Conservation (phyloP, 2,888 invertebrate species). For the Stenichneumon culpator region DNA sequence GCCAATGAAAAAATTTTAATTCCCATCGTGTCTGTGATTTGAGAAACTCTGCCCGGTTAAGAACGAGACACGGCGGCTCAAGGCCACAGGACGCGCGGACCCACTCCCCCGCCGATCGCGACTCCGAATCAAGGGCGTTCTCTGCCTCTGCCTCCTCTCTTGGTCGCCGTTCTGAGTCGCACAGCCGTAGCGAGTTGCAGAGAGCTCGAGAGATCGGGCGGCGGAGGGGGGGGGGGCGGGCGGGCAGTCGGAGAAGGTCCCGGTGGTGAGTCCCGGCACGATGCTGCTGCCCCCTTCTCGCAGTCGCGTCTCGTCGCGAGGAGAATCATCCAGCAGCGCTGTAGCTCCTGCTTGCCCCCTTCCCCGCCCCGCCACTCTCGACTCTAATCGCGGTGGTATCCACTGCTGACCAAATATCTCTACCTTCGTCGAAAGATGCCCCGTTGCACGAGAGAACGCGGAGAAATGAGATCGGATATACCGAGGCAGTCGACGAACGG, state of each 20-base stretch:
- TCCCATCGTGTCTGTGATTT: constrained; percentile 71
- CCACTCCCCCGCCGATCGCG: constrained; percentile 82
- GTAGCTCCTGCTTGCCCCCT: background rate
- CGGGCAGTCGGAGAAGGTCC: constrained; percentile 17
- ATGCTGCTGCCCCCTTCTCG: constrained; percentile 46
- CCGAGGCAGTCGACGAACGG: constrained; percentile 7
- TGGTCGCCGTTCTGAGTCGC: background rate
- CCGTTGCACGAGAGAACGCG: constrained; percentile 5
- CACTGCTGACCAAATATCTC: background rate
- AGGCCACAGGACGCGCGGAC: constrained; percentile 82
- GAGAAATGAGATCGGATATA: constrained; percentile 28
- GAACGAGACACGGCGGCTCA: constrained; percentile 82
- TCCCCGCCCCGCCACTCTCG: background rate
- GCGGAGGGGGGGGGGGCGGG: too few relatives aligned
- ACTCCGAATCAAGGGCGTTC: constrained; percentile 84
- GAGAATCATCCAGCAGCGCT: constrained; percentile 20
- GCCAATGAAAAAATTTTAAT: background rate
- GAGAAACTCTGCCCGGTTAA: constrained; percentile 81
- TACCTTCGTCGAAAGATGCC: constrained; percentile 7
- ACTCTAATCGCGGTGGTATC: background rate
- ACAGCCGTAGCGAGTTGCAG: constrained; percentile 6
- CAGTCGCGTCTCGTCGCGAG: constrained; percentile 49
- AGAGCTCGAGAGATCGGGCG: background rate
- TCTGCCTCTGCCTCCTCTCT: constrained; percentile 55
- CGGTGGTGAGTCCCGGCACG: constrained; percentile 55